Evolutionary conservation across 64 coral and sea anemone species (phyloP), one percentile per base, ranked within the genome.

Genomic region (Montipora sp.): DNA sequence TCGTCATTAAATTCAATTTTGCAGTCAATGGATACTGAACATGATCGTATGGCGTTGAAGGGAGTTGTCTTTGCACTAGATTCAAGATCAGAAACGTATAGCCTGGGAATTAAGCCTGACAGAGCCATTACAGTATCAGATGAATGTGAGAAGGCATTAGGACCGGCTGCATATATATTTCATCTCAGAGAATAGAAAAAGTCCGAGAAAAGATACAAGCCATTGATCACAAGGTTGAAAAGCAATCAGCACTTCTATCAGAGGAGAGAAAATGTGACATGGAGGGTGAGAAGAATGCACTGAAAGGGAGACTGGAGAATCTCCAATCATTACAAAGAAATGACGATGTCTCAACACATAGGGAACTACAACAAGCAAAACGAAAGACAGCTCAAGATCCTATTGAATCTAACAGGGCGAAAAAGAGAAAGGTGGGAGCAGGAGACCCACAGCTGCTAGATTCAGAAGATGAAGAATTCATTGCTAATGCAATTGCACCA

Each of bases 391-490:
- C 80, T 77, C 51, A 88, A 80, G 75, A 93, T 81, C 75, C 74
- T 50, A 80, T 80, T 50, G 75, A 50, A 7, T 44, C 89, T 48
- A 80, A 93, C 63, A 58, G 27, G 47, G 78, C 4, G 76, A 21
- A 88, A 82, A 88, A 88, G 18, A 60, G 55, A 45, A 88, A 89
- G 79, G 49, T 67, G 78, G 75, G 89, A 13, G 89, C 78, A 81
- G 78, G 78, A 23, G 65, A 67, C 49, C 89, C 89, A 82, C 48
- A 73, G 6, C 78, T 78, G 81, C 51, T 92, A 13, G 81, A 92
- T 92, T 85, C 81, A 49, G 90, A 92, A 86, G 73, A 92, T 83
- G 90, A 92, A 78, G 53, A 45, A 4, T 92, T 92, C 48, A 92
- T 92, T 45, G 73, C 80, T 44, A 92, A 84, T 7, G 80, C 80